Evolutionary conservation across 2,888 invertebrate species (phyloP).

Genomic region (Drosophila pegasa): DNA sequence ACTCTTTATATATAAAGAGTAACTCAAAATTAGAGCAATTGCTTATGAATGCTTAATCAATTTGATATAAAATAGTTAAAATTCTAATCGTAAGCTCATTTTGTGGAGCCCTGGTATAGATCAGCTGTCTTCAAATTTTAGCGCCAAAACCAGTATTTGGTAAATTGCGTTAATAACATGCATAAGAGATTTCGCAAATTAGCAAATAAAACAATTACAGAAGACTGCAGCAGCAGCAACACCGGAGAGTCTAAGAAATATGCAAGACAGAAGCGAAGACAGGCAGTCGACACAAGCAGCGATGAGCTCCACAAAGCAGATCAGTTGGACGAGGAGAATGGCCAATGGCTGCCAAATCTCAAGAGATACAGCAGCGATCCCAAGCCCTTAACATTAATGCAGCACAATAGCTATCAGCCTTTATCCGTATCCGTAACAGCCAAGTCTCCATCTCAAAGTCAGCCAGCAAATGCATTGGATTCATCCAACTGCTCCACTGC

Average conservation of each 20-base stretch:
- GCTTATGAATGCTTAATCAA: not conserved
- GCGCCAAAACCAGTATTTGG: slow-evolving; percentile 12
- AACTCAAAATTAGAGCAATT: not conserved
- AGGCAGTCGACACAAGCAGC: slow-evolving; percentile 31
- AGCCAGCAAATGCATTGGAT: not conserved
- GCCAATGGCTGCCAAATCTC: not conserved
- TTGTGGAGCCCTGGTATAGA: slow-evolving; percentile 33
- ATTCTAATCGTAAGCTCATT: not conserved
- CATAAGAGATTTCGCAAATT: slow-evolving; percentile 32
- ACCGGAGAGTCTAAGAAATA: slow-evolving; percentile 27
- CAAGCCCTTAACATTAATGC: slow-evolving; percentile 3
- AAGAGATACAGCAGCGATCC: slow-evolving; percentile 3
- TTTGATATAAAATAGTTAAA: not conserved
- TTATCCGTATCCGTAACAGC: slow-evolving; percentile 15
- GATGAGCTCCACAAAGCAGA: slow-evolving; percentile 19
- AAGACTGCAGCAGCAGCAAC: slow-evolving; percentile 26
- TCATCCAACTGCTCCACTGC: not conserved
- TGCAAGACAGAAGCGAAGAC: not conserved
- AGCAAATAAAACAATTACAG: not conserved
- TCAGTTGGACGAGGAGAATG: slow-evolving; percentile 21
- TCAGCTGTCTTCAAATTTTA: slow-evolving; percentile 45
- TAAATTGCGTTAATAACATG: slow-evolving; percentile 23
- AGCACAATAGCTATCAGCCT: slow-evolving; percentile 34
- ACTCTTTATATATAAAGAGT: not conserved
- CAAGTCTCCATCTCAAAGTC: slow-evolving; percentile 1